Evolutionary conservation across 2,888 invertebrate genomes (phyloP).

Genomic region (Cephus spinipes): DNA sequence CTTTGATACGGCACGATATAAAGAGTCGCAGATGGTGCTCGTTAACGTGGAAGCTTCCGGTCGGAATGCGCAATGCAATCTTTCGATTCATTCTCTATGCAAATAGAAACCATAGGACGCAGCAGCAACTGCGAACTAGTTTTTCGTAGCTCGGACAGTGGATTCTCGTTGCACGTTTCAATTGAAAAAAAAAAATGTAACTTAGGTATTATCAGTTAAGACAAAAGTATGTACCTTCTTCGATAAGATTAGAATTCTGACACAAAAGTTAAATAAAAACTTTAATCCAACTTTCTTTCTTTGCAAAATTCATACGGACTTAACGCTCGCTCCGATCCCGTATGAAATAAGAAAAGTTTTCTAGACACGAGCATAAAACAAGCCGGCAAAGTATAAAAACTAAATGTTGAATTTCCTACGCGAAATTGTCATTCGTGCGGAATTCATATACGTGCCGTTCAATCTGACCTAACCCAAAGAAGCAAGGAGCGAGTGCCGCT

Average conservation of each 20-base stretch:
- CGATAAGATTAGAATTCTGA: background rate
- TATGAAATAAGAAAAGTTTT: background rate
- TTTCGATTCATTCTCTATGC: conserved; percentile 53
- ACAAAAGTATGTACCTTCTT: background rate
- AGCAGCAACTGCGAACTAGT: background rate
- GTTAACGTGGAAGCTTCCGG: conserved; percentile 6
- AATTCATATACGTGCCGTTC: background rate
- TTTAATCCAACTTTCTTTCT: background rate
- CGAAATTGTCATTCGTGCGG: background rate
- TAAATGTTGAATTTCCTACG: background rate
- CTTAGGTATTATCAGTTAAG: background rate
- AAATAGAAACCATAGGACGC: conserved; percentile 38
- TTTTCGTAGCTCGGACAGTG: background rate
- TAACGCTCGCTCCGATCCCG: background rate
- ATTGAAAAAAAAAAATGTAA: background rate
- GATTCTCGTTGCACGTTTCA: background rate
- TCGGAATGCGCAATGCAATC: conserved; percentile 27
- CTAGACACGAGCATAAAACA: background rate
- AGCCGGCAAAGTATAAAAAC: background rate
- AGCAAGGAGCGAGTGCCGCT: background rate
- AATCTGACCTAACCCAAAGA: background rate
- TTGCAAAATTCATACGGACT: background rate
- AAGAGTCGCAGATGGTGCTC: background rate
- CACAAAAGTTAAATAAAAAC: too few species aligned
- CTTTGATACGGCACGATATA: background rate